Percentiles rank a stretch among this genome's conserved stretches.
Conservation (phyloP, 2,797 vertebrate genomes). For the Acridotheres tristis region DNA sequence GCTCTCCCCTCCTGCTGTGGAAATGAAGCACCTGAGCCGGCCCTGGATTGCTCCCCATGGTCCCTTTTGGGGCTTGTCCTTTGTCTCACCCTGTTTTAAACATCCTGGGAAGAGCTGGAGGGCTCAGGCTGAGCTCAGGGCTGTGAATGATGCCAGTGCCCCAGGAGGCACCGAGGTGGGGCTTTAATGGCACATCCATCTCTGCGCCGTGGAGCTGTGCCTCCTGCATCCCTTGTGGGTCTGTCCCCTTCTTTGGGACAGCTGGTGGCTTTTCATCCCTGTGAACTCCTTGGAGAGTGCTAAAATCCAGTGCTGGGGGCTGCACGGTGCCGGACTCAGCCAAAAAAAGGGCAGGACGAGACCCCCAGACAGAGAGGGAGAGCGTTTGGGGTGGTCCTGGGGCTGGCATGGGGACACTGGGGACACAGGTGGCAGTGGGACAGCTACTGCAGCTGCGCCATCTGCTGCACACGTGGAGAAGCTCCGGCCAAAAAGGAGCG, state of each 20-base stretch:
- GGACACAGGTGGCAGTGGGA: conserved; percentile 17
- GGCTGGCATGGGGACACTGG: background rate
- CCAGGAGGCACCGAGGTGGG: background rate
- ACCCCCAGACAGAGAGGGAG: background rate
- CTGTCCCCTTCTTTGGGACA: background rate
- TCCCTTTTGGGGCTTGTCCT: background rate
- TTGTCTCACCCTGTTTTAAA: background rate
- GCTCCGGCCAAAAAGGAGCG: background rate
- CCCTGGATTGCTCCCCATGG: background rate
- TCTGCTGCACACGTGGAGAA: conserved; percentile 65
- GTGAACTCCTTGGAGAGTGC: background rate
- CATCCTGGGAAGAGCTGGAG: background rate
- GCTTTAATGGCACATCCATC: background rate
- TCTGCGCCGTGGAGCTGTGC: background rate
- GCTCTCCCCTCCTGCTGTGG: background rate
- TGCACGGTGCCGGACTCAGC: rapidly evolving
- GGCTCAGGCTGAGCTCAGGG: background rate
- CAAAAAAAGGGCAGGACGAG: background rate
- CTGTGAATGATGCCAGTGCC: background rate
- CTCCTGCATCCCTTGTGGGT: background rate
- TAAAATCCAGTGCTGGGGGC: background rate
- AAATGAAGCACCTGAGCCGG: conserved; percentile 56
- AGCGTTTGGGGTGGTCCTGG: background rate
- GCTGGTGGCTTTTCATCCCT: background rate
- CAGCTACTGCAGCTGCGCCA: conserved; percentile 71